These are phyloP conservation scores for Pelobates fuscus DNA, from an alignment of 2,113 vertebrate species.

Conservation along the genomic window DNA sequence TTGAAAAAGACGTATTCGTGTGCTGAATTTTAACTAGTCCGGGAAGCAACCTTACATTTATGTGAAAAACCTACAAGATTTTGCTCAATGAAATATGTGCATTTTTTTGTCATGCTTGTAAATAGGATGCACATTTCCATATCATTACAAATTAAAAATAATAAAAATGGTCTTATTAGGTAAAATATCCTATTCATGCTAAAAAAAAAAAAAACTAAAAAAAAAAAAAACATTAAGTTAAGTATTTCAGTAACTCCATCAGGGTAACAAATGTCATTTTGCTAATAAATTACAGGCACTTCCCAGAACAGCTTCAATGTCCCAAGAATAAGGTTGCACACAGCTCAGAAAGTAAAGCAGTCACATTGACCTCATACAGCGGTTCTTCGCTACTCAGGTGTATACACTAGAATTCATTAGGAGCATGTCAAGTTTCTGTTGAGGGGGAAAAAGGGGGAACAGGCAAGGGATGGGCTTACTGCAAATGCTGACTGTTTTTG, in stretches of 20 bases:
- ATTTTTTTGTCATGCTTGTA: not conserved
- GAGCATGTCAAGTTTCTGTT: not conserved
- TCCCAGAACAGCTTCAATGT: conserved; percentile 18
- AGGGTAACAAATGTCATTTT: not conserved
- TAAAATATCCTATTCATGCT: not conserved
- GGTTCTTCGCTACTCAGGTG: not conserved
- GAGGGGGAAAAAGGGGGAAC: conserved; percentile 6
- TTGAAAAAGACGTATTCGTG: not conserved
- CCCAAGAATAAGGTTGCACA: conserved; percentile 7
- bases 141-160: not conserved
- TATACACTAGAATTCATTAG: not conserved
- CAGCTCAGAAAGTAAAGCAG: conserved; percentile 4
- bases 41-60: not conserved
- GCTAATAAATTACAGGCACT: conserved; percentile 27
- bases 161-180: not conserved
- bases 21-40: not conserved
- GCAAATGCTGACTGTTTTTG: not conserved
- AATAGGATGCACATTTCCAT: not conserved
- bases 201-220: not conserved
- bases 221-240: not conserved
- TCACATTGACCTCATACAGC: not conserved
- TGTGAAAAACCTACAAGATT: not conserved
- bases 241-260: too few relatives aligned
- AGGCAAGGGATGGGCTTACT: conserved; percentile 13
- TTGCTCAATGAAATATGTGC: not conserved